Base-by-base conservation (phyloP, 1,140 invertebrate species). In the Drosophila asahinai region DNA sequence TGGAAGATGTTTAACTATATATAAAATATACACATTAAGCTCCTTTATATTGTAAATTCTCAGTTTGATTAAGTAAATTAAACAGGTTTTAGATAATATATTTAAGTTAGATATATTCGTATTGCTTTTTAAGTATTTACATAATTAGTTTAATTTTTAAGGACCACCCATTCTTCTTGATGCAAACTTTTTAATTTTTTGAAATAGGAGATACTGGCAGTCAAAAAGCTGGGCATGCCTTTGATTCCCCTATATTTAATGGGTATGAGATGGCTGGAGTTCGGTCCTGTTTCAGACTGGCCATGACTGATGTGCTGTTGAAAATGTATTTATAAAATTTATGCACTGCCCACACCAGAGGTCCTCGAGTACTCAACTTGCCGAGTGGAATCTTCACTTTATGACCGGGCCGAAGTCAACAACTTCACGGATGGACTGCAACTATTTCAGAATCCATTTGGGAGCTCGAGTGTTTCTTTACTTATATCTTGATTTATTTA, bases 301-400 rank as follows among this genome's bases (percentile, higher is more conserved):
- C 52, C 43, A 52, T 73, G 70, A 68, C 61, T 84, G 77, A 84
- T 84, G 63, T 68, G 59, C 77, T 84, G 77, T 58, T 81, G 66
- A 86, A 84, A 77, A 86, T 77, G 63, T 77, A 77, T 81, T 77
- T 77, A 86, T 86, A 54, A 68, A 86, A 65, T 84, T 84, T 86
- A 81, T 80, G 59, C 79, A 77, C 68, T 83, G 74, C 81, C 79
- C 77, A 67, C 81, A 72, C 66, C 78, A 80, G 81, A 84, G 67
- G 33, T 45, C 49, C 57, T 61, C 45, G 33, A 54, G 64, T 74
- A 27, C 40, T 52, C 61, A 63, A 43, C 57, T 66, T 70, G 64
- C 25, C 48, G 57, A 78, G 73, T 76, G 70, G 60, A 79, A 59
- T 83, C 82, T 77, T 48, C 70, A 60, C 70, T 83, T 70, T 75